Base-by-base conservation (phyloP, 2,797 vertebrate species). In the Botia kubotai region DNA sequence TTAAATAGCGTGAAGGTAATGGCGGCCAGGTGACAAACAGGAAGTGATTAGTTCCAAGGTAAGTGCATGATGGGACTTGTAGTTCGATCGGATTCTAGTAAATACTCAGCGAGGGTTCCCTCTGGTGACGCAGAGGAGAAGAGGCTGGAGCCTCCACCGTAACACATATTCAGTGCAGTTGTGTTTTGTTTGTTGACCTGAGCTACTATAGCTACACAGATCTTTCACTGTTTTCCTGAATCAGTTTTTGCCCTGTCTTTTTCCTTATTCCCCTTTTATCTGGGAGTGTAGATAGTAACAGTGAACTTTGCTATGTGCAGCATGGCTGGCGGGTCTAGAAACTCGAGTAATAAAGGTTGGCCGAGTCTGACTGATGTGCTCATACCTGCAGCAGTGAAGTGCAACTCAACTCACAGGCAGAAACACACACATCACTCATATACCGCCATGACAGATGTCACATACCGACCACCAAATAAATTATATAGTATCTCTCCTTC, bases 261-360 rank as follows among this genome's bases (percentile, higher is more conserved):
- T 43, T 17, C 52, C 53, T 2, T 6, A 21, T 39, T 58, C 57
- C 43, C 5, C 26, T 43, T 67, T 88, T 84, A 84, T 87, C 84
- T 87, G 81, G 83, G 83, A 81, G 86, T 79, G 80, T 69, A 81
- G 85, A 89, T 84, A 85, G 88, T 71, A 87, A 77, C 7, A 62
- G 48, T 69, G 72, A 78, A 85, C 4, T 50, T 16, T 60, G 82
- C 81, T 80, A 84, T 79, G 75, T 83, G 82, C 77, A 76, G 75
- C 53, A 36, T 23, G 7, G 79, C 85, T 87, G 43, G 83, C 80
- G 87, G 88, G 75, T 82, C 86, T 83, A 69, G 65, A 73, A 70
- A 73, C 48, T 16, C 1, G n/a, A 52, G 72, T 75, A 87, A 87
- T 86, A 85, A 87, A 77, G 14, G 12, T 39, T 52, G 19, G 82